A percentile compares a stretch with the other conserved stretches of the same genome.
These are phyloP conservation scores for Montipora cactus DNA, from an alignment of 64 coral and sea anemone genomes.

Conservation along the genomic window DNA sequence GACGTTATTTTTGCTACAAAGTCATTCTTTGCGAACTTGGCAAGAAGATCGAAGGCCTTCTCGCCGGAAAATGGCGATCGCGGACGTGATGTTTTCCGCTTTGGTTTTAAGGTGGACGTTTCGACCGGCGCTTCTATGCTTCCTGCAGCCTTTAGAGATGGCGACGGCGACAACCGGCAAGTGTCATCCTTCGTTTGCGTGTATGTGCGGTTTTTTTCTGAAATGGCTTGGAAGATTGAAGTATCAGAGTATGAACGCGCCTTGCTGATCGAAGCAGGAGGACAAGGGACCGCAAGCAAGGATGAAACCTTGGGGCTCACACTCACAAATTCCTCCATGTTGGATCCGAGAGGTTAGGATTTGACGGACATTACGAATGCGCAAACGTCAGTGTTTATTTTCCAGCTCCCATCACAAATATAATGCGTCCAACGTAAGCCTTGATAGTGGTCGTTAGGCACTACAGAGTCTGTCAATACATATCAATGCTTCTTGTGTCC, in stretches of 20 bases:
- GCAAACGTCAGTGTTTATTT: conserved; percentile 10
- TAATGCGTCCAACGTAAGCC: conserved; percentile 5
- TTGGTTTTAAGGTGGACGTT: conserved; percentile 15
- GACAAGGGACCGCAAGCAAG: neutral
- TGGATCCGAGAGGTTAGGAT: neutral
- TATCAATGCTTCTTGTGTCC: conserved; percentile 2
- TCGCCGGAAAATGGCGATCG: conserved; percentile 42
- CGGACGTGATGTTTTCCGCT: conserved; percentile 46
- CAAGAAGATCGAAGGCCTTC: conserved; percentile 57
- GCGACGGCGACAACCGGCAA: neutral
- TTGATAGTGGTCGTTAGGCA: conserved; percentile 18
- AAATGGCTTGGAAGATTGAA: conserved; percentile 44
- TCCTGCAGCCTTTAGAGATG: neutral
- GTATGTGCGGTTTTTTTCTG: conserved; percentile 4
- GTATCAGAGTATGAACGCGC: conserved; percentile 52
- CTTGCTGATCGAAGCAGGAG: neutral
- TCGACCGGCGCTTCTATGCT: neutral
- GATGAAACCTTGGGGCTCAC: neutral
- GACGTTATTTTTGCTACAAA: conserved; percentile 31
- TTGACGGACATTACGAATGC: conserved; percentile 10
- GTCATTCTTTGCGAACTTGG: conserved; percentile 43
- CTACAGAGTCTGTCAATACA: conserved; percentile 45
- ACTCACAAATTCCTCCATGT: conserved; percentile 1
- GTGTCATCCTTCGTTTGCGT: neutral
- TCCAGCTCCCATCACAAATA: neutral